Evolutionary conservation across 2,888 invertebrate genomes (phyloP), one percentile per base, ranked within the genome.

Genomic region (Lycocerus yunnanus): DNA sequence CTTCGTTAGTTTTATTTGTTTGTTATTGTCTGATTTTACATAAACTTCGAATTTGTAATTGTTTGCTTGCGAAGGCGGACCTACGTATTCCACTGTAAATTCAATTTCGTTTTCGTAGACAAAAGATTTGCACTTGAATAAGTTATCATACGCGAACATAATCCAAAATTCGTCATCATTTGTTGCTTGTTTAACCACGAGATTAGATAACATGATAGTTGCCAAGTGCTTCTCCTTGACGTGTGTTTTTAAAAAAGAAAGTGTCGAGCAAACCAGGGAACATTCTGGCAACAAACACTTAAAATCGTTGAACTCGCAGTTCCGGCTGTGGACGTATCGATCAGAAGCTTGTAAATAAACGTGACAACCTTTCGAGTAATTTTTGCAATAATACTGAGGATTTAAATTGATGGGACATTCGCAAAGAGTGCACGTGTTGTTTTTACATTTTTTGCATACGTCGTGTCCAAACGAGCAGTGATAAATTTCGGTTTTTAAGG

Each of bases 71-170:
- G 78, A 77, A 72, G 82, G 80, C 13, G 80, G 72, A 2, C 84
- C 84, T 5, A 83, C 67, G 73, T 81, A 82, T n/a, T 79, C 79
- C 10, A 84, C 81, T 15, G 80, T 69, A 72, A 84, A 80, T 71
- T 84, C 84, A 8, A 82, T 80, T 15, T 78, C 79, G n/a, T 78
- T 78, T 20, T 79, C 80, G 69, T 81, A 84, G 73, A 81, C 79
- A 73, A 80, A 84, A 75, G 82, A 83, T 8, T 80, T 80, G 72
- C 83, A 83, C 68, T 79, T 81, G 74, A 84, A 84, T 13, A 84
- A 76, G 61, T 77, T 78, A n/a, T 80, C 79, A 68, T 82, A 76
- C 58, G 80, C 83, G 15, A 82, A 58, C 72, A 84, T 77, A 18
- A 82, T 78, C 66, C 84, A 78, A 2, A 61, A 71, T 65, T 82